Evolutionary conservation across 2,888 invertebrate species (phyloP).

Genomic region (Eupsilia transversa): DNA sequence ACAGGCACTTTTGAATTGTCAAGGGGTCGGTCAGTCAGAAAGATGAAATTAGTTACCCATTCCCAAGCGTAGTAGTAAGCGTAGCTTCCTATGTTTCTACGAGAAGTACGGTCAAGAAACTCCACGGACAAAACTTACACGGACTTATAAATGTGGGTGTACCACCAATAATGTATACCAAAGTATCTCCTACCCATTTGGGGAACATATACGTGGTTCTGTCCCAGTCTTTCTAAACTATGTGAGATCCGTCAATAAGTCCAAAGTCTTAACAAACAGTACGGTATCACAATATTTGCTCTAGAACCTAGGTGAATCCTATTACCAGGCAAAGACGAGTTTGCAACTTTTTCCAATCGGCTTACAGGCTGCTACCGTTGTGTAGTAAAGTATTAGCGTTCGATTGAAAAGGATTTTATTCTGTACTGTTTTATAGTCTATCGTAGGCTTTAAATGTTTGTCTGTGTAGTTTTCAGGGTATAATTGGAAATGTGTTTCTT

Average conservation of each 20-base stretch:
- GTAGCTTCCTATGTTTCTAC: too few relatives aligned
- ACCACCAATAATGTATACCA: not conserved
- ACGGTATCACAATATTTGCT: slow-evolving; percentile 67
- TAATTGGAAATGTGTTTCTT: slow-evolving; percentile 20
- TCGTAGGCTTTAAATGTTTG: slow-evolving; percentile 29
- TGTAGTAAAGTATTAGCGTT: slow-evolving; percentile 53
- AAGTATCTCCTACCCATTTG: not conserved
- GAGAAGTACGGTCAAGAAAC: too few relatives aligned
- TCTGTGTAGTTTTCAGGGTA: slow-evolving; percentile 15
- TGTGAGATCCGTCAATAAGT: slow-evolving; percentile 12
- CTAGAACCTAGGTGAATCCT: slow-evolving; percentile 74
- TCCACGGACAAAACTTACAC: too few relatives aligned
- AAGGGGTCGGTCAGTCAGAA: too few relatives aligned
- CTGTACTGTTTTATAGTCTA: slow-evolving; percentile 33
- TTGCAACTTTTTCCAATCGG: slow-evolving; percentile 81
- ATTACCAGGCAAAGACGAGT: slow-evolving; percentile 73
- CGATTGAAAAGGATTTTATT: slow-evolving; percentile 31
- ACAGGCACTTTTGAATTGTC: too few relatives aligned
- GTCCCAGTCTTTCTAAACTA: not conserved
- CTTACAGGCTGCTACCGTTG: slow-evolving; percentile 70
- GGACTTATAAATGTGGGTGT: too few relatives aligned
- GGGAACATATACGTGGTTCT: not conserved
- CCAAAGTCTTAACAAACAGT: slow-evolving; percentile 46
- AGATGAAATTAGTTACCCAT: too few relatives aligned
- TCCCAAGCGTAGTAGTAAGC: too few relatives aligned